Evolutionary conservation across 2,113 vertebrate genomes (phyloP).

Genomic region (Hemichromis elongatus): DNA sequence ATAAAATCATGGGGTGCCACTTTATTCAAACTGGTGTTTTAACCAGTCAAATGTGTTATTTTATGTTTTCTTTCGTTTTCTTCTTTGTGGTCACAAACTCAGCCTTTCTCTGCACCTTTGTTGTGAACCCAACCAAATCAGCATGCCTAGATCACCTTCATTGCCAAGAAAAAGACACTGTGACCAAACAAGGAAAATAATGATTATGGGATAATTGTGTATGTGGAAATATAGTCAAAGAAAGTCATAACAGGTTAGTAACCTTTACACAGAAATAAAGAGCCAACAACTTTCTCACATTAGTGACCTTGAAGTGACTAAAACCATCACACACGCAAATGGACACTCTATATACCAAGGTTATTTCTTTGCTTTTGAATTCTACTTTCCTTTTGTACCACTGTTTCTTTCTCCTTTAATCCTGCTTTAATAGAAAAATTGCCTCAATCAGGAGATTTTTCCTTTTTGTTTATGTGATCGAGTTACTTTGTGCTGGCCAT

Average conservation of each 20-base stretch:
- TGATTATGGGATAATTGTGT: not conserved
- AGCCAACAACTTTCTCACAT: not conserved
- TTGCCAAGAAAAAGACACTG: not conserved
- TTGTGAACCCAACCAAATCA: not conserved
- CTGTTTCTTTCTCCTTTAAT: not conserved
- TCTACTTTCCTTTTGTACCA: not conserved
- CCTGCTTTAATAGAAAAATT: not conserved
- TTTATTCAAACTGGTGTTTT: not conserved
- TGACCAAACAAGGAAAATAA: not conserved
- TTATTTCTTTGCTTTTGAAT: not conserved
- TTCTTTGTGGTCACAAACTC: fast-evolving
- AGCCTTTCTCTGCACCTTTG: not conserved
- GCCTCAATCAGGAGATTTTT: not conserved
- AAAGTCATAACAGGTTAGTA: not conserved
- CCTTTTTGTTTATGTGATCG: not conserved
- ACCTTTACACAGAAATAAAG: not conserved
- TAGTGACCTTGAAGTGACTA: not conserved
- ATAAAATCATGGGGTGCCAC: not conserved
- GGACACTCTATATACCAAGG: not conserved
- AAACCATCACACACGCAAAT: not conserved
- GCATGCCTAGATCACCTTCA: fast-evolving
- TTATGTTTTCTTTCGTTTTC: not conserved
- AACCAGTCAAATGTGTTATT: not conserved
- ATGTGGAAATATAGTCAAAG: not conserved
- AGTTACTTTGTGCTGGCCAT: not conserved